phyloP scores from a whole-genome alignment of 2,888 invertebrate genomes.

The Kuschelorhynchus macadamiae region DNA sequence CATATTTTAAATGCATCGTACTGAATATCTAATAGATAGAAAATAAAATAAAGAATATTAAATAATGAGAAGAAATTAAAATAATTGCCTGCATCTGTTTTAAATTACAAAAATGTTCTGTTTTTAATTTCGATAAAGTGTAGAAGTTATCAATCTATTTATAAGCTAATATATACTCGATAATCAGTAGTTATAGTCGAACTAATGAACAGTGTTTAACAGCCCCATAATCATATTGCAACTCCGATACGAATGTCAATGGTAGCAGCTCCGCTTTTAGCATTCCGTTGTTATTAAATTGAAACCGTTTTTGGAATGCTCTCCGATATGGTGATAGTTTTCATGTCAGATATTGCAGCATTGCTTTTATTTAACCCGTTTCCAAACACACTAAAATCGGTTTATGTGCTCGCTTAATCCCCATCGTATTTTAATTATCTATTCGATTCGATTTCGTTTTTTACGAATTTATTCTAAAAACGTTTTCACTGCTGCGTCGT shows the following conservation, averaged over 20 bases:
- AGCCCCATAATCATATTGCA: conserved; percentile 17
- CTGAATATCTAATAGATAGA: too few species aligned
- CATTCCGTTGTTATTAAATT: conserved; percentile 23
- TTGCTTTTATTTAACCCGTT: conserved; percentile 17
- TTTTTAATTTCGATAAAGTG: too few species aligned
- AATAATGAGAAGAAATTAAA: too few species aligned
- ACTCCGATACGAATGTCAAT: not conserved
- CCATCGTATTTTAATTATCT: conserved; percentile 14
- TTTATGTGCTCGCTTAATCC: conserved; percentile 21
- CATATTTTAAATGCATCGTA: too few species aligned
- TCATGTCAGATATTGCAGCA: conserved; percentile 11
- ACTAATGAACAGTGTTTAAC: not conserved
- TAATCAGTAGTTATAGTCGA: too few species aligned
- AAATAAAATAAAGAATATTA: too few species aligned
- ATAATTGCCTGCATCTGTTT: too few species aligned
- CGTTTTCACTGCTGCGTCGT: too few species aligned
- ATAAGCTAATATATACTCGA: too few species aligned
- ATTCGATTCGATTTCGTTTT: not conserved
- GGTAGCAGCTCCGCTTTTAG: not conserved
- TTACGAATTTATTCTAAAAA: too few species aligned
- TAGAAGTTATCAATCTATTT: too few species aligned
- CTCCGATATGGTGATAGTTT: conserved; percentile 31
- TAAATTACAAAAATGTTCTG: too few species aligned
- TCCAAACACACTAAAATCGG: conserved; percentile 6
- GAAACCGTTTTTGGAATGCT: conserved; percentile 33